Conservation (phyloP, 1,140 invertebrate genomes). For the Lasioglossum albipes region DNA sequence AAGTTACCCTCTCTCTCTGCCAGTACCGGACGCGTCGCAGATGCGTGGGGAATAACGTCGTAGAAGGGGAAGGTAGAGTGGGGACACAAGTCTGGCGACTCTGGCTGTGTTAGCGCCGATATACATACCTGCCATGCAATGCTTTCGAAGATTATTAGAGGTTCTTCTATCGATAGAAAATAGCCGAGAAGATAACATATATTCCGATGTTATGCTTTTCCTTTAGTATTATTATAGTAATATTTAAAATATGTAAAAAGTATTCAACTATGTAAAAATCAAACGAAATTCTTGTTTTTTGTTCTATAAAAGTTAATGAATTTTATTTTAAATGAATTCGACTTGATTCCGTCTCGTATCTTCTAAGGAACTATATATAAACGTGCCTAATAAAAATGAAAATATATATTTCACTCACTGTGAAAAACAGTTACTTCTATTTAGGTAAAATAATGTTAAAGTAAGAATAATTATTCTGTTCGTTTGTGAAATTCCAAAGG, state of each 20-base stretch:
- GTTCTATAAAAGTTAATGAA: neutral
- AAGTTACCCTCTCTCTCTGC: too few species aligned
- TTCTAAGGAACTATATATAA: neutral
- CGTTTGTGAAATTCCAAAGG: neutral
- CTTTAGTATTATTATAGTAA: slow-evolving; percentile 1
- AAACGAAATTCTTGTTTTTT: neutral
- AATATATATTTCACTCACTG: too few species aligned
- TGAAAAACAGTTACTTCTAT: neutral
- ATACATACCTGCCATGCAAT: too few species aligned
- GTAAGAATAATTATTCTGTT: too few species aligned
- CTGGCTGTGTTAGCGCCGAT: neutral
- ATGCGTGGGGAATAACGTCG: too few species aligned
- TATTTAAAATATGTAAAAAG: slow-evolving; percentile 20
- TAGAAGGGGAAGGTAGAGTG: too few species aligned
- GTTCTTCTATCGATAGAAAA: neutral
- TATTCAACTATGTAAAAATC: neutral
- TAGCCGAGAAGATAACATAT: neutral
- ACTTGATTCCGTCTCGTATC: too few species aligned
- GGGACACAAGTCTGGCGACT: too few species aligned
- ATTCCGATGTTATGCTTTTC: slow-evolving; percentile 8
- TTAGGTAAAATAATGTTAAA: neutral
- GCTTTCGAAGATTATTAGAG: neutral
- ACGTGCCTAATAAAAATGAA: neutral
- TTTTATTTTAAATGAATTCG: too few species aligned
- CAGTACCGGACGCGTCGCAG: too few species aligned